These are phyloP conservation scores for Epinephelus coioides DNA, from an alignment of 2,797 vertebrate genomes.

Conservation along the genomic window DNA sequence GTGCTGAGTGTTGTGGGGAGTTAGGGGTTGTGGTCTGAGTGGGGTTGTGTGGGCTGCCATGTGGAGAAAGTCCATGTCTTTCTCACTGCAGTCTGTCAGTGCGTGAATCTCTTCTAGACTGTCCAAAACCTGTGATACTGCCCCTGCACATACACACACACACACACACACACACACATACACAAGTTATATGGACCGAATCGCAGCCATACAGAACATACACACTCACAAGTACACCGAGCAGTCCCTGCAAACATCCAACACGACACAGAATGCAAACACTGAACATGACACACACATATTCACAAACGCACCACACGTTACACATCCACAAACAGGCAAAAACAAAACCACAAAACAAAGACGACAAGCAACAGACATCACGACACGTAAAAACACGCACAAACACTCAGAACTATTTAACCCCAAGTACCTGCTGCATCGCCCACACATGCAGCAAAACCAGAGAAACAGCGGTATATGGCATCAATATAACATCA, in stretches of 20 bases:
- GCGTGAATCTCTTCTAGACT: slow-evolving; percentile 99
- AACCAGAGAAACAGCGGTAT: slow-evolving; percentile 83
- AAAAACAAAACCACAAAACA: slow-evolving; percentile 4
- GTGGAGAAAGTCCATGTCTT: slow-evolving; percentile 99
- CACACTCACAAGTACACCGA: slow-evolving; percentile 42
- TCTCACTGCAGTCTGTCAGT: slow-evolving; percentile 99
- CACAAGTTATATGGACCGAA: no score
- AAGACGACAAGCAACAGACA: slow-evolving; percentile 15
- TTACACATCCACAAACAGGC: slow-evolving; percentile 50
- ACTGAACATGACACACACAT: slow-evolving; percentile 41
- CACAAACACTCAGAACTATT: slow-evolving; percentile 68
- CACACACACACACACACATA: not conserved
- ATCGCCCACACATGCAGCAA: slow-evolving; percentile 85
- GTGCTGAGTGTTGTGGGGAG: no score
- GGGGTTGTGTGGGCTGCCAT: no score
- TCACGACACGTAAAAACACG: slow-evolving; percentile 40
- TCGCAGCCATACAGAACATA: slow-evolving; percentile 6
- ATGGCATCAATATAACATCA: slow-evolving; percentile 75
- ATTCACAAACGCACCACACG: slow-evolving; percentile 19
- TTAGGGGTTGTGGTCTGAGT: no score
- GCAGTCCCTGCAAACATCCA: slow-evolving; percentile 57
- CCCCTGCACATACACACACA: slow-evolving; percentile 88
- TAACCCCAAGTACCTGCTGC: slow-evolving; percentile 83
- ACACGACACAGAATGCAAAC: slow-evolving; percentile 52
- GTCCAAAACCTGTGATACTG: slow-evolving; percentile 98